Percentiles rank a stretch among this genome's conserved stretches.
These are phyloP conservation scores for Baccha elongata DNA, from an alignment of 2,888 invertebrate genomes.

Conservation along the genomic window DNA sequence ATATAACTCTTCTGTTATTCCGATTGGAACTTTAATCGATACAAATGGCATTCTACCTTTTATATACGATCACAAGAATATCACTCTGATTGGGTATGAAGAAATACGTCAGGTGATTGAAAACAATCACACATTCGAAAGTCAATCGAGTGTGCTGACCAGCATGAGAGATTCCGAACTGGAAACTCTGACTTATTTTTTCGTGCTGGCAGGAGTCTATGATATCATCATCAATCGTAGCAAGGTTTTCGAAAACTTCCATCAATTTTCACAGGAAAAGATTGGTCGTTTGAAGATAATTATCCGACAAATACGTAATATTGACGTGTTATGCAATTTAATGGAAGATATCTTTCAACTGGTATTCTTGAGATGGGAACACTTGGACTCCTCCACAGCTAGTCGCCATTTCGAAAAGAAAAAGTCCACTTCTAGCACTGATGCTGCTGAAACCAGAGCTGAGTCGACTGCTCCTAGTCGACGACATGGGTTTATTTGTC, in stretches of 20 bases:
- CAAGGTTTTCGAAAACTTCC: constrained; percentile 45
- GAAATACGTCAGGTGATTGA: constrained; percentile 77
- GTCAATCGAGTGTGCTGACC: constrained; percentile 75
- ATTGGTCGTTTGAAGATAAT: constrained; percentile 77
- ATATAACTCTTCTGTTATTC: constrained; percentile 24
- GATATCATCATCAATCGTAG: constrained; percentile 77
- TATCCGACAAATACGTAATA: constrained; percentile 78
- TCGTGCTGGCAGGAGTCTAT: constrained; percentile 77
- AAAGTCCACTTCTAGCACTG: constrained; percentile 53
- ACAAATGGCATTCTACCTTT: constrained; percentile 64
- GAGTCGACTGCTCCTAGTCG: constrained; percentile 8
- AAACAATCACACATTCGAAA: constrained; percentile 77
- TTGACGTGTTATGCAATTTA: constrained; percentile 77
- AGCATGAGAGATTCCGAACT: constrained; percentile 77
- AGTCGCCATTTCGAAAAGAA: constrained; percentile 25
- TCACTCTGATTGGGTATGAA: constrained; percentile 75
- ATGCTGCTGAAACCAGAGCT: constrained; percentile 50
- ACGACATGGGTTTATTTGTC: constrained; percentile 79
- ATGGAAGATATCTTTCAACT: constrained; percentile 80
- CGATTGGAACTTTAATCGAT: constrained; percentile 39
- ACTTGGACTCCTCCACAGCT: constrained; percentile 71
- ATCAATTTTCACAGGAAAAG: constrained; percentile 74
- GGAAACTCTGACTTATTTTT: constrained; percentile 78
- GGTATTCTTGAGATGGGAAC: constrained; percentile 81
- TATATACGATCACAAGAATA: constrained; percentile 63